Evolutionary conservation across 2,113 vertebrate genomes (phyloP).

Genomic region (Eudyptes chrysolophus): DNA sequence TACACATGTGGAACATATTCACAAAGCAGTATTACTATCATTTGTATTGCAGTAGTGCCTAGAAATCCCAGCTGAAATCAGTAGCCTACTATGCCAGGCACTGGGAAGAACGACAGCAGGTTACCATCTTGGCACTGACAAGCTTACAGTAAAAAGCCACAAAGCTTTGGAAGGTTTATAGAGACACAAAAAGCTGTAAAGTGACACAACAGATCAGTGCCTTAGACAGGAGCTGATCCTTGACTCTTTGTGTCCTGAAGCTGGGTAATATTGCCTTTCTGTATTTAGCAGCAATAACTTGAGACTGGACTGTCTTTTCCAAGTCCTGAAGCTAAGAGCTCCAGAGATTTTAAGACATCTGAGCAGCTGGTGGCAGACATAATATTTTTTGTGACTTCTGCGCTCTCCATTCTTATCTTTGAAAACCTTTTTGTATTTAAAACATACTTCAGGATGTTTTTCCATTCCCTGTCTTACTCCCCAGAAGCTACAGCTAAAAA

Average conservation of each 20-base stretch:
- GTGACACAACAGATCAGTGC: neutral
- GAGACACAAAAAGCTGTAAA: neutral
- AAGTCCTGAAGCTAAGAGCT: neutral
- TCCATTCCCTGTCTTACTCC: neutral
- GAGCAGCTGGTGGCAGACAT: neutral
- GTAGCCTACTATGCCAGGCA: neutral
- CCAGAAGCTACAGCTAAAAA: neutral
- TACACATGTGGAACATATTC: neutral
- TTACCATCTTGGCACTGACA: neutral
- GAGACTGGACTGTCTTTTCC: neutral
- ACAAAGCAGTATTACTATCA: neutral
- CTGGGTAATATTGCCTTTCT: neutral
- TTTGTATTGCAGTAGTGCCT: neutral
- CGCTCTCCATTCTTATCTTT: neutral
- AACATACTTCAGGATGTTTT: neutral
- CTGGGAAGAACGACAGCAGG: neutral
- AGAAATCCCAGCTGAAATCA: neutral
- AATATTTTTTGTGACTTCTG: neutral
- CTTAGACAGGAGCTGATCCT: neutral
- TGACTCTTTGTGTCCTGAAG: neutral
- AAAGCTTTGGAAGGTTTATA: neutral
- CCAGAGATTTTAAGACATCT: neutral
- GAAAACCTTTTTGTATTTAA: neutral
- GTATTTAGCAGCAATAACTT: neutral
- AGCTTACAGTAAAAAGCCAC: neutral